Percentiles rank a stretch among this genome's conserved stretches.
Evolutionary conservation across 2,888 invertebrate genomes (phyloP).

Genomic region (Lasioglossum figueresi): DNA sequence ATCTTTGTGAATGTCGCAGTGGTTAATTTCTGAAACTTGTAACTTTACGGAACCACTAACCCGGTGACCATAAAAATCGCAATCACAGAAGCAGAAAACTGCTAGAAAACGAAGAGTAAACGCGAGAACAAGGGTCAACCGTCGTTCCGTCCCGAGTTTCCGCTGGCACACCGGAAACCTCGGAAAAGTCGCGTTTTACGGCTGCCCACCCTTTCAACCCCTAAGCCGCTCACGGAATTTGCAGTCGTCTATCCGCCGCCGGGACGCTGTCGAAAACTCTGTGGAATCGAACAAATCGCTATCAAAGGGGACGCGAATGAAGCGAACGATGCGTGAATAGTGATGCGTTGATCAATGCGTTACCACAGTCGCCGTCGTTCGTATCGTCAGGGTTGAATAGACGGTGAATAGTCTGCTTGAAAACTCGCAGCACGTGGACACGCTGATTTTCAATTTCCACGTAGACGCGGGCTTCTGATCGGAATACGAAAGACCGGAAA

Average conservation of each 20-base stretch:
- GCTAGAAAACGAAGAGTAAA: neutral
- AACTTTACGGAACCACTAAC: no score
- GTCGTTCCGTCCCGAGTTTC: neutral
- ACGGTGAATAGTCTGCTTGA: neutral
- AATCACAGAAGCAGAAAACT: neutral
- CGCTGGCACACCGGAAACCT: neutral
- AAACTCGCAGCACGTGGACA: neutral
- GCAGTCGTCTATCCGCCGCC: neutral
- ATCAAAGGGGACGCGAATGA: neutral
- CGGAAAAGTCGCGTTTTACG: neutral
- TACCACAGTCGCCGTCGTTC: neutral
- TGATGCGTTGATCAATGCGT: neutral
- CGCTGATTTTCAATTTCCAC: neutral
- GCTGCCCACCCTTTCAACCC: neutral
- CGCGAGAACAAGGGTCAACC: neutral
- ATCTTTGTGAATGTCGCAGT: no score
- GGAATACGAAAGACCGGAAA: neutral
- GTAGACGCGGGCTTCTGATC: neutral
- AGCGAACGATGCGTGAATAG: neutral
- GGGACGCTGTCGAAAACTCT: neutral
- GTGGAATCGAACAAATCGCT: neutral
- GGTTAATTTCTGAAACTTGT: no score
- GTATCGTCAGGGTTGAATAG: neutral
- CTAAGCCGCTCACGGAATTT: neutral
- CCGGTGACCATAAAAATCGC: neutral